These are phyloP conservation scores for Ornithorhynchus anatinus DNA, from an alignment of 2,113 vertebrate species.

Conservation along the genomic window DNA sequence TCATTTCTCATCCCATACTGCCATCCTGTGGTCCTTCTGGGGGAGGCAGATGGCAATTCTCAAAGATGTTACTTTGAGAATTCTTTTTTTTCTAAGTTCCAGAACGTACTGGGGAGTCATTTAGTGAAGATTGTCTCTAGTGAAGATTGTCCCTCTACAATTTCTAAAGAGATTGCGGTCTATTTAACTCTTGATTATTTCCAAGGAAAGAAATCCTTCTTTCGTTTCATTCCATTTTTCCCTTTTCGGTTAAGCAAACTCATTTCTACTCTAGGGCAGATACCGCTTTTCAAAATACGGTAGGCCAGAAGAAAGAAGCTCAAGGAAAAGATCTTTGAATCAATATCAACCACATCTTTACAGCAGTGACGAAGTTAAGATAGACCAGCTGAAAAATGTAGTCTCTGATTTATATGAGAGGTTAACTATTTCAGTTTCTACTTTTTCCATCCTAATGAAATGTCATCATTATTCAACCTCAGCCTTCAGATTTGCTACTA, in stretches of 20 bases:
- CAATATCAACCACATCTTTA: constrained; percentile 22
- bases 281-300: too few species aligned
- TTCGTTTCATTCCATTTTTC: constrained; percentile 40
- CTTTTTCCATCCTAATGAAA: constrained; percentile 43
- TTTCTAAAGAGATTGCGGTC: constrained; percentile 20
- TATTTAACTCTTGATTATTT: constrained; percentile 24
- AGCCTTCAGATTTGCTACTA: background rate
- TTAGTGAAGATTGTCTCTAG: too few species aligned
- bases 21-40: constrained; percentile 62
- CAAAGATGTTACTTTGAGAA: too few species aligned
- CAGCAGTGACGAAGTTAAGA: constrained; percentile 5
- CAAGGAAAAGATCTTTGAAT: constrained; percentile 38
- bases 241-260: background rate
- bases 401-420: constrained; percentile 19
- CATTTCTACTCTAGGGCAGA: too few species aligned
- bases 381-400: background rate
- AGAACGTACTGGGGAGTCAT: too few species aligned
- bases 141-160: background rate
- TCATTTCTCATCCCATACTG: constrained; percentile 63
- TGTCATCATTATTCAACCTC: constrained; percentile 6
- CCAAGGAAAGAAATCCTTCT: background rate
- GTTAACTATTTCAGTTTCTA: background rate
- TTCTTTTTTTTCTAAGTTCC: too few species aligned
- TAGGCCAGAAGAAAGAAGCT: too few species aligned
- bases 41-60: too few species aligned